phyloP scores from a whole-genome alignment of 2,888 invertebrate species.

The Ceratothoa steindachneri region DNA sequence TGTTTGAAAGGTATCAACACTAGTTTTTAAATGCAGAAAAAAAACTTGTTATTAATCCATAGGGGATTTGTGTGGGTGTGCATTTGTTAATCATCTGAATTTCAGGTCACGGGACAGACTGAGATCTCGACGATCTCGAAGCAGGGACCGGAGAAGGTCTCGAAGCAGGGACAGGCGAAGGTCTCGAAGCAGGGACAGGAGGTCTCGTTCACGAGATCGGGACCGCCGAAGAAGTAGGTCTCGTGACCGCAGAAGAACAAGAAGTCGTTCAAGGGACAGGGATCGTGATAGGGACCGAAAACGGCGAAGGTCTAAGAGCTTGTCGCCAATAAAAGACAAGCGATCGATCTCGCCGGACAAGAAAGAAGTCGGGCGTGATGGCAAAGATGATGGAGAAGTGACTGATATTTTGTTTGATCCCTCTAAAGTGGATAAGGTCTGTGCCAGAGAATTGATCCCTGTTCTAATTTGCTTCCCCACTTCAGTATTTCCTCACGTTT shows the following conservation, averaged over 20 bases:
- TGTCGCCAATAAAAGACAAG: constrained; percentile 39
- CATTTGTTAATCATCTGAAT: background rate
- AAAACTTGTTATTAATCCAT: no score
- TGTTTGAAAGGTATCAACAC: no score
- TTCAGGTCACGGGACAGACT: constrained; percentile 17
- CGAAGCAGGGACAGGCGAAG: constrained; percentile 53
- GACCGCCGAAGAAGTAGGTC: constrained; percentile 52
- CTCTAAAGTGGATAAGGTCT: constrained; percentile 69
- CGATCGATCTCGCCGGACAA: constrained; percentile 40
- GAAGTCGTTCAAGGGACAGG: constrained; percentile 63
- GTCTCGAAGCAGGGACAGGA: constrained; percentile 22
- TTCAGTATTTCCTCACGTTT: no score
- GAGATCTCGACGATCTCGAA: constrained; percentile 53
- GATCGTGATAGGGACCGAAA: constrained; percentile 55
- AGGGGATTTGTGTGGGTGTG: no score
- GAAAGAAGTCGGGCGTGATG: constrained; percentile 49
- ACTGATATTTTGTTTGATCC: constrained; percentile 65
- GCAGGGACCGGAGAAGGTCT: constrained; percentile 60
- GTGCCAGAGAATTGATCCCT: no score
- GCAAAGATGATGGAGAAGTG: constrained; percentile 48
- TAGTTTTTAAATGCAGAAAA: no score
- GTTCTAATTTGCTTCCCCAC: no score
- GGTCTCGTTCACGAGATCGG: constrained; percentile 24
- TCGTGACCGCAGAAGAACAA: constrained; percentile 48
- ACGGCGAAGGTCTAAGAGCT: constrained; percentile 44